A percentile compares a stretch with the other conserved stretches of the same genome.
Evolutionary conservation across 2,113 vertebrate species (phyloP).

Genomic region (Cichladusa arquata): DNA sequence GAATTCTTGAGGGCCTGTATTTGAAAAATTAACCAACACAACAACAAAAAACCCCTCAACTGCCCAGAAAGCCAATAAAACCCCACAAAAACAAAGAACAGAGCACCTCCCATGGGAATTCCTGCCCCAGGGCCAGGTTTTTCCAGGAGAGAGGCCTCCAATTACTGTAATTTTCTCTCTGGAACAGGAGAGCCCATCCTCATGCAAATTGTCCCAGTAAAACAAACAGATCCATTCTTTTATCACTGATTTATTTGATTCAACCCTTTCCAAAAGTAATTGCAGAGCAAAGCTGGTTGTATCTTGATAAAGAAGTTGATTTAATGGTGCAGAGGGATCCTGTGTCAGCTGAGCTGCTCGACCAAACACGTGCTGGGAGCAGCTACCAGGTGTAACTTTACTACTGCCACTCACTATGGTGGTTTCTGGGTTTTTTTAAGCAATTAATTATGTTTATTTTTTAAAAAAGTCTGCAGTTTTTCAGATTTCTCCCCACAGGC

Average conservation of each 20-base stretch:
- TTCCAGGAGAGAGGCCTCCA: neutral
- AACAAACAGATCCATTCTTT: neutral
- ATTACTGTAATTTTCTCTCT: neutral
- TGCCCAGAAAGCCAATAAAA: neutral
- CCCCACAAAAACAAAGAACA: neutral
- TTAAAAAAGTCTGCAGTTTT: neutral
- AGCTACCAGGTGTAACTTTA: neutral
- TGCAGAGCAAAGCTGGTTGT: neutral
- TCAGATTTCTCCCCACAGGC: neutral
- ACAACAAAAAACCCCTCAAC: accelerated
- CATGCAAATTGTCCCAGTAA: neutral
- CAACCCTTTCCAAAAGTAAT: neutral
- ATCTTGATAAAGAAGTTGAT: neutral
- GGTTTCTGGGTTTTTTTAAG: neutral
- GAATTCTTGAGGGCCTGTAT: neutral
- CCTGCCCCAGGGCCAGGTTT: neutral
- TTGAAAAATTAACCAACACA: neutral
- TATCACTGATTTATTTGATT: neutral
- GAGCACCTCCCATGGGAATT: neutral
- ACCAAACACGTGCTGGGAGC: neutral
- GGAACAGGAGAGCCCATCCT: neutral
- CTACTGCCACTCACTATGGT: accelerated
- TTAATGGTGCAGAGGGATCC: neutral
- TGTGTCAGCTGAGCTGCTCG: neutral
- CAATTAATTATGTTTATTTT: neutral